phyloP scores from a whole-genome alignment of 2,888 invertebrate species.

The Ectemnius continuus region DNA sequence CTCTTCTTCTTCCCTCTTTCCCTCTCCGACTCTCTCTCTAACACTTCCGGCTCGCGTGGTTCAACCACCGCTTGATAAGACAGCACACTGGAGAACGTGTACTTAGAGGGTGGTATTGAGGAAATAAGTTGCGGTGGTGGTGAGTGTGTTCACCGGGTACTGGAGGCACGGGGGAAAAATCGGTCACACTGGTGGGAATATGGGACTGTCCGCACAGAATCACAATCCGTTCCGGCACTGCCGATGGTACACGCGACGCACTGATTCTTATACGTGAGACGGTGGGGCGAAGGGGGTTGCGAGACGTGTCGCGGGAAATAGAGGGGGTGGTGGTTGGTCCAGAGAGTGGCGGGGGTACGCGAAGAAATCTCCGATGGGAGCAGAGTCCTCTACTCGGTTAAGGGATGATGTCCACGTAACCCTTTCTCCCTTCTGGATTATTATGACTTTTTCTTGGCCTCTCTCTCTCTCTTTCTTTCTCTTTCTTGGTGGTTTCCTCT shows the following conservation, averaged over 20 bases:
- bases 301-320: constrained; percentile 17
- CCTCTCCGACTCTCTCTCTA: no score
- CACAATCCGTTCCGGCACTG: constrained; percentile 74
- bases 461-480: constrained; percentile 24
- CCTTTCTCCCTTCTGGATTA: constrained; percentile 18
- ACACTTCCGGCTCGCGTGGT: no score
- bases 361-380: constrained; percentile 51
- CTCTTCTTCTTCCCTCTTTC: no score
- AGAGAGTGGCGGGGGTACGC: constrained; percentile 60
- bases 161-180: constrained; percentile 15
- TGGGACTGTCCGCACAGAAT: constrained; percentile 67
- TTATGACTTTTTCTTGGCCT: background rate
- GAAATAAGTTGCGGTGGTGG: no score
- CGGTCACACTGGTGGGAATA: constrained; percentile 48
- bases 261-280: constrained; percentile 74
- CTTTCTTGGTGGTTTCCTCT: constrained; percentile 28
- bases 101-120: background rate
- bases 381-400: constrained; percentile 39
- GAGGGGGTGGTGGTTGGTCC: constrained; percentile 44
- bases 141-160: background rate
- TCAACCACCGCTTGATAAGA: no score
- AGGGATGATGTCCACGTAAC: constrained; percentile 3
- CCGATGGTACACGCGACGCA: constrained; percentile 72
- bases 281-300: constrained; percentile 49
- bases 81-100: background rate